Percentiles rank a stretch among this genome's conserved stretches.
phyloP scores from a whole-genome alignment of 2,797 vertebrate genomes.

The Enteromius thamalakanensis region DNA sequence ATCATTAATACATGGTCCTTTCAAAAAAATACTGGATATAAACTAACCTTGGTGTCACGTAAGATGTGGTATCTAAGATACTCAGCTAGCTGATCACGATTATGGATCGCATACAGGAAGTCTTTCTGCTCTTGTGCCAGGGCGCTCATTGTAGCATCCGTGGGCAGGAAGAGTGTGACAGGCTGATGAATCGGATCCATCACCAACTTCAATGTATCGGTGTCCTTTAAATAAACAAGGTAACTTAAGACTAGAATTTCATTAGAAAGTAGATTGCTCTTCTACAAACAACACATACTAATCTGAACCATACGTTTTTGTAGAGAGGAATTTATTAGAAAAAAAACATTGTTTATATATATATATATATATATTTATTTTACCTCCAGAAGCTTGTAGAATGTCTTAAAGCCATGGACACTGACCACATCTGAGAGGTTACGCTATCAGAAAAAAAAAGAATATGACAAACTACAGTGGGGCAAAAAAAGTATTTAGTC shows the following conservation, averaged over 20 bases:
- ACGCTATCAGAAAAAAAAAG: slow-evolving; percentile 69
- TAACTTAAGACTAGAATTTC: not conserved
- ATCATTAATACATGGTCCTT: not conserved
- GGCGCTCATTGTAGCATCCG: slow-evolving; percentile 79
- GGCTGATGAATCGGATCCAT: slow-evolving; percentile 79
- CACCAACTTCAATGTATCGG: slow-evolving; percentile 78
- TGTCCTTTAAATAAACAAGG: slow-evolving; percentile 76
- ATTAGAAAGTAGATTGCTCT: not conserved
- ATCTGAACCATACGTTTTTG: too few species aligned
- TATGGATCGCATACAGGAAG: slow-evolving; percentile 83
- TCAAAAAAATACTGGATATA: not conserved
- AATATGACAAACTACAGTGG: not conserved
- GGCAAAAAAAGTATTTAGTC: too few species aligned
- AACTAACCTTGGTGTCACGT: slow-evolving; percentile 75
- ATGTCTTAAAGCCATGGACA: slow-evolving; percentile 80
- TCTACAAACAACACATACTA: not conserved
- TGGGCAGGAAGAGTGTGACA: slow-evolving; percentile 88
- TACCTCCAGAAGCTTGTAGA: slow-evolving; percentile 88
- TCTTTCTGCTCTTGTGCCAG: slow-evolving; percentile 83
- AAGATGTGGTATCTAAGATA: slow-evolving; percentile 91
- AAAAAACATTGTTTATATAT: not conserved
- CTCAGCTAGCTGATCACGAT: slow-evolving; percentile 80
- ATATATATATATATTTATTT: not conserved
- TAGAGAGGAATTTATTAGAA: not conserved
- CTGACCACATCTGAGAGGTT: slow-evolving; percentile 82